Conservation (phyloP, 2,113 vertebrate species). For the Phyllopteryx taeniolatus region DNA sequence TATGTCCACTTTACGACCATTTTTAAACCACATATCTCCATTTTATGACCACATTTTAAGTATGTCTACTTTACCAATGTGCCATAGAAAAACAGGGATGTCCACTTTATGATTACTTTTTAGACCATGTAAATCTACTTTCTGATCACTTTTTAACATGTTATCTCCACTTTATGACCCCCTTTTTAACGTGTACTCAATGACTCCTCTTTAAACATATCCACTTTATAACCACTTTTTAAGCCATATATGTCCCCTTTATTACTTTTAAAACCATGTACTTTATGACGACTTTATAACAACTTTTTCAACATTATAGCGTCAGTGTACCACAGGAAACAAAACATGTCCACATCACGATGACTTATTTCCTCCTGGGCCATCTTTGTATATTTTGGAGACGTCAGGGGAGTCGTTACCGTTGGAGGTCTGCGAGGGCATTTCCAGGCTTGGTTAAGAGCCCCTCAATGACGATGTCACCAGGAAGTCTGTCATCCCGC, state of each 20-base stretch:
- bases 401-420: conserved; percentile 25
- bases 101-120: no score
- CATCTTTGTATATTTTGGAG: conserved; percentile 10
- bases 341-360: background rate
- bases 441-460: conserved; percentile 26
- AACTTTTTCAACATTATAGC: background rate
- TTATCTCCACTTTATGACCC: no score
- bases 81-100: no score
- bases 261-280: no score
- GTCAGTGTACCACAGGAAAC: background rate
- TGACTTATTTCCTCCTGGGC: background rate
- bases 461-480: conserved; percentile 35
- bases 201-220: no score
- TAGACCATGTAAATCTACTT: background rate
- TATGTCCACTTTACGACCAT: no score
- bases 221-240: no score
- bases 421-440: conserved; percentile 2
- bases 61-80: background rate
- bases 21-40: no score
- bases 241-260: no score
- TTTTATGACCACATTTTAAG: no score
- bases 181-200: no score
- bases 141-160: background rate
- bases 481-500: conserved; percentile 48
- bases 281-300: no score